Conservation (phyloP, 1,140 invertebrate genomes). For the Drosophila guanche region DNA sequence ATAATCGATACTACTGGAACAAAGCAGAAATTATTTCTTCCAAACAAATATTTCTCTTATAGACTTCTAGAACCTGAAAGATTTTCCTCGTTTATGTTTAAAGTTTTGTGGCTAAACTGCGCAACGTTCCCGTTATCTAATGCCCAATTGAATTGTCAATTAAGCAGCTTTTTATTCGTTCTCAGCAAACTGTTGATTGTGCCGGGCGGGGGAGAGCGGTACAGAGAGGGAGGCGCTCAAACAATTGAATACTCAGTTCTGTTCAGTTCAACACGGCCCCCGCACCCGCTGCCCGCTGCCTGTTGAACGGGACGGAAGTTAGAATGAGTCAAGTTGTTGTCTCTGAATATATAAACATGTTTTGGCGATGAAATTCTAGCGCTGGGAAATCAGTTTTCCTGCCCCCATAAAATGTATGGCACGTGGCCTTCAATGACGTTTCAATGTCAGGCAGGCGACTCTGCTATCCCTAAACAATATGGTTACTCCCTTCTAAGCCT, state of each 20-base stretch:
- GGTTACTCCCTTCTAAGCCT: constrained; percentile 15
- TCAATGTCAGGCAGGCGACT: constrained; percentile 56
- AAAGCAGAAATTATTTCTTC: not conserved
- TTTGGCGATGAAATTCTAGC: constrained; percentile 61
- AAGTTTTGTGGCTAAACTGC: constrained; percentile 38
- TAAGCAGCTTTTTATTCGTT: constrained; percentile 56
- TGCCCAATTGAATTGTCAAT: constrained; percentile 68
- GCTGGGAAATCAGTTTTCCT: constrained; percentile 18
- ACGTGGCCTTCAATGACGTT: constrained; percentile 70
- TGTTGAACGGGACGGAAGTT: constrained; percentile 65
- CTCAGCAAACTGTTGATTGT: constrained; percentile 57
- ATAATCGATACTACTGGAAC: not conserved
- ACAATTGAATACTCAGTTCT: constrained; percentile 48
- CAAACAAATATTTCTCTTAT: not conserved
- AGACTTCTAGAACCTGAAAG: constrained; percentile 9
- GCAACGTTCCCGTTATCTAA: constrained; percentile 68
- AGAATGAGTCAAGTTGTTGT: constrained; percentile 43
- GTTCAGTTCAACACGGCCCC: constrained; percentile 14
- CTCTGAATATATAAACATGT: constrained; percentile 57
- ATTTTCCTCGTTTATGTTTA: constrained; percentile 1
- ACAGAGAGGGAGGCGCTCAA: constrained; percentile 11
- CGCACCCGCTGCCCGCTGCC: constrained; percentile 4
- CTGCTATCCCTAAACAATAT: constrained; percentile 21
- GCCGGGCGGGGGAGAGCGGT: constrained; percentile 9
- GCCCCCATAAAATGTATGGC: constrained; percentile 41